phyloP scores from a whole-genome alignment of 2,797 vertebrate genomes.

The Hydrophis major region DNA sequence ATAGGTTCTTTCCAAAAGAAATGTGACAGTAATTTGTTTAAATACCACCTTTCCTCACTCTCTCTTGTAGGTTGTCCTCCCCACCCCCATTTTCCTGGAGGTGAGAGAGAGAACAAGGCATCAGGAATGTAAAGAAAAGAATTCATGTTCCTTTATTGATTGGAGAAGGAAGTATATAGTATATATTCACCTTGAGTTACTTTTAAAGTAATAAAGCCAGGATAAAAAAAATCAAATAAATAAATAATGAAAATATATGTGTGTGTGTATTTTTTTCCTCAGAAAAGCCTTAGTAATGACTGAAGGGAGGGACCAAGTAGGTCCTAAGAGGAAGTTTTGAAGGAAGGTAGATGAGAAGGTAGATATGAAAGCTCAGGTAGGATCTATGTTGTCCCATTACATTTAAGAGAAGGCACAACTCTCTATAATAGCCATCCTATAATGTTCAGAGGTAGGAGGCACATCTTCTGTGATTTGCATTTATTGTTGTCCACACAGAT shows the following conservation, averaged over 20 bases:
- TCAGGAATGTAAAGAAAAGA: background rate
- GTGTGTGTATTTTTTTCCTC: no score
- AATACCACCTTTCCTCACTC: background rate
- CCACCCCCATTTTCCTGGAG: background rate
- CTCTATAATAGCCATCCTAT: background rate
- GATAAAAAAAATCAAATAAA: background rate
- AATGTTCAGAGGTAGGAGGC: background rate
- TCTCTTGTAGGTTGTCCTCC: background rate
- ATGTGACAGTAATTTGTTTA: background rate
- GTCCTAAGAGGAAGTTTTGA: background rate
- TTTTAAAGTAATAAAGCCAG: background rate
- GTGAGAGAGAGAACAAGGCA: background rate
- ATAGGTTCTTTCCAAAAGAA: background rate
- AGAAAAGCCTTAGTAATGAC: background rate
- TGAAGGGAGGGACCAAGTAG: background rate
- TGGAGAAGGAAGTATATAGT: background rate
- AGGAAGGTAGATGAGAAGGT: background rate
- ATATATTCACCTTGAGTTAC: background rate
- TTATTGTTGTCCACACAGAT: background rate
- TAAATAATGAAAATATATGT: background rate
- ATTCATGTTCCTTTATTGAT: background rate
- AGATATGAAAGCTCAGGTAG: background rate
- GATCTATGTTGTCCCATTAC: background rate
- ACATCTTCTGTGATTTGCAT: background rate
- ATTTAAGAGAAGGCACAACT: no score